Percentiles rank a stretch among this genome's conserved stretches.
These are phyloP conservation scores for Mystacornis crossleyi DNA, from an alignment of 2,113 vertebrate species.

Conservation along the genomic window DNA sequence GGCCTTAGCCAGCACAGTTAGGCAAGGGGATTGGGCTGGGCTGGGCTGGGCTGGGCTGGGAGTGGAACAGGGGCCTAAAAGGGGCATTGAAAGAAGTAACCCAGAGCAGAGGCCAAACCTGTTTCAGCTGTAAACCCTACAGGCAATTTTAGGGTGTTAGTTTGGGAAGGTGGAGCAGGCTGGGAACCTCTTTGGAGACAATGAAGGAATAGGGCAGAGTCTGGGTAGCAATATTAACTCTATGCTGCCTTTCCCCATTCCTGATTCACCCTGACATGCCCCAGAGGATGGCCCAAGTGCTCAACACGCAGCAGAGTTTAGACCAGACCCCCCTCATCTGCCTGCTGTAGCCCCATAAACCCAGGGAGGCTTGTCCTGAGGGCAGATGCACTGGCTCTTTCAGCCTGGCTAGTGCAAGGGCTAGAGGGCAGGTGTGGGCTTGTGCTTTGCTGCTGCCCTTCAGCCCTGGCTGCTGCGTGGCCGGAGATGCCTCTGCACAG, in stretches of 20 bases:
- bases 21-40: neutral
- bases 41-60: neutral
- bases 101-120: neutral
- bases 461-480: neutral
- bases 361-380: neutral
- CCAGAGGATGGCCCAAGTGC: neutral
- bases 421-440: neutral
- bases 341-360: neutral
- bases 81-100: neutral
- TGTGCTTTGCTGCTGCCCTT: neutral
- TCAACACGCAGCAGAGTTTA: neutral
- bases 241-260: neutral
- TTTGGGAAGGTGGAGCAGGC: neutral
- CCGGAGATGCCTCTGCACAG: neutral
- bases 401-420: neutral
- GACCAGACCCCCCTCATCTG: neutral
- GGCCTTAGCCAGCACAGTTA: neutral
- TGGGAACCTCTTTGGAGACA: neutral
- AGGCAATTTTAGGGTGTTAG: neutral
- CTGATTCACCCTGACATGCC: neutral
- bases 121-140: neutral
- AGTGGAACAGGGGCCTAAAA: neutral
- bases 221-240: neutral
- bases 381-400: neutral
- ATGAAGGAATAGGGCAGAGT: neutral